Conservation (phyloP, 2,113 vertebrate species). For the Pseudorhombus dupliciocellatus region DNA sequence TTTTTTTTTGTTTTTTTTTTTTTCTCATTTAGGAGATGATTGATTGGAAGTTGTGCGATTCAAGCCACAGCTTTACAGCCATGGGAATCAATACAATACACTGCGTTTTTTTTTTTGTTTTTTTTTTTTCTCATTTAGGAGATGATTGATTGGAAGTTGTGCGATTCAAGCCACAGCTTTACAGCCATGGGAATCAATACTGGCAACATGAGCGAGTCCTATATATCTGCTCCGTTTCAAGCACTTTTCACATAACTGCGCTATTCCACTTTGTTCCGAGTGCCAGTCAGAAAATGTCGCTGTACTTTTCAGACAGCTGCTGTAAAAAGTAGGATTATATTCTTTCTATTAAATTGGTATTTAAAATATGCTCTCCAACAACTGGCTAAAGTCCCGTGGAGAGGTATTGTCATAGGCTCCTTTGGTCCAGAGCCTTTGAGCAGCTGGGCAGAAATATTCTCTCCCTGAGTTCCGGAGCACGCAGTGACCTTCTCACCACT, state of each 20-base stretch:
- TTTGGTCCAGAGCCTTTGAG: not conserved
- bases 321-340: not conserved
- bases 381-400: not conserved
- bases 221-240: constrained; percentile 15
- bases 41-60: constrained; percentile 40
- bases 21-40: constrained; percentile 45
- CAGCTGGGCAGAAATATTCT: not conserved
- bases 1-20: too few relatives aligned
- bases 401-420: not conserved
- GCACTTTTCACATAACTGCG: constrained; percentile 24
- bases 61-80: constrained; percentile 24
- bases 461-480: not conserved
- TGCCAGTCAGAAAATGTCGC: constrained; percentile 29
- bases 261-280: constrained; percentile 16
- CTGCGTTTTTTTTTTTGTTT: too few relatives aligned
- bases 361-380: not conserved
- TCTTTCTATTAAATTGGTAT: not conserved
- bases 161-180: constrained; percentile 28
- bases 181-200: constrained; percentile 29
- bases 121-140: constrained; percentile 38
- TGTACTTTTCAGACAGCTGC: not conserved
- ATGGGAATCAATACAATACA: constrained; percentile 30
- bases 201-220: constrained; percentile 26
- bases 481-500: not conserved
- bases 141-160: constrained; percentile 47